Percentiles rank a stretch among this genome's conserved stretches.
Evolutionary conservation across 2,797 vertebrate genomes (phyloP).

Genomic region (Myripristis jacobus): DNA sequence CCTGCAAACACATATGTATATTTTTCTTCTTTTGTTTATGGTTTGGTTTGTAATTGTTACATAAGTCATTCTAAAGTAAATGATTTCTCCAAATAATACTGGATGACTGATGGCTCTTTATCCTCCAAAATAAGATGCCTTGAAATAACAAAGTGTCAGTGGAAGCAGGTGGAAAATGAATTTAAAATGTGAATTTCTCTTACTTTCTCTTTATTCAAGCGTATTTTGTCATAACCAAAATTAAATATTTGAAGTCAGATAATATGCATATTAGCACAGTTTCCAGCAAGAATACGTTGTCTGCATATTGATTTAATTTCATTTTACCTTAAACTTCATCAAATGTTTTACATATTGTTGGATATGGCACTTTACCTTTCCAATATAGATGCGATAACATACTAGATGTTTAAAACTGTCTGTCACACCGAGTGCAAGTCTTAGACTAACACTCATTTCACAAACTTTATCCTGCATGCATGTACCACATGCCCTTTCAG

Average conservation of each 20-base stretch:
- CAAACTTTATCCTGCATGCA: constrained; percentile 35
- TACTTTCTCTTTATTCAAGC: constrained; percentile 6
- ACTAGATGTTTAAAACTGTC: constrained; percentile 26
- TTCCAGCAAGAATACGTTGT: constrained; percentile 20
- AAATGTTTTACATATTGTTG: constrained; percentile 23
- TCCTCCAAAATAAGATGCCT: background rate
- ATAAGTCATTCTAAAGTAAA: constrained; percentile 79
- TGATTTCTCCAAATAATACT: constrained; percentile 60
- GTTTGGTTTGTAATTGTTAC: constrained; percentile 79
- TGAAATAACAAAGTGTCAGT: background rate
- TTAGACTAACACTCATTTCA: constrained; percentile 11
- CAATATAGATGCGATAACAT: constrained; percentile 46
- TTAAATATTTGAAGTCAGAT: background rate
- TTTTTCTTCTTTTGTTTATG: constrained; percentile 76
- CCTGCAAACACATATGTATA: constrained; percentile 68
- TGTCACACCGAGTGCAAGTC: constrained; percentile 30
- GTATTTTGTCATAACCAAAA: background rate
- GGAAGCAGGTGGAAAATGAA: background rate
- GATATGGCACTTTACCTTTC: constrained; percentile 69
- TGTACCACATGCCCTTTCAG: constrained; percentile 26
- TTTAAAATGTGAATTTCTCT: background rate
- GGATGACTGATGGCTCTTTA: background rate
- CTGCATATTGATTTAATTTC: constrained; percentile 21
- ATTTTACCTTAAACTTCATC: constrained; percentile 21
- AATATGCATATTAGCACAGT: constrained; percentile 11